Conservation (phyloP, 1,140 invertebrate species). For the Triops cancriformis region DNA sequence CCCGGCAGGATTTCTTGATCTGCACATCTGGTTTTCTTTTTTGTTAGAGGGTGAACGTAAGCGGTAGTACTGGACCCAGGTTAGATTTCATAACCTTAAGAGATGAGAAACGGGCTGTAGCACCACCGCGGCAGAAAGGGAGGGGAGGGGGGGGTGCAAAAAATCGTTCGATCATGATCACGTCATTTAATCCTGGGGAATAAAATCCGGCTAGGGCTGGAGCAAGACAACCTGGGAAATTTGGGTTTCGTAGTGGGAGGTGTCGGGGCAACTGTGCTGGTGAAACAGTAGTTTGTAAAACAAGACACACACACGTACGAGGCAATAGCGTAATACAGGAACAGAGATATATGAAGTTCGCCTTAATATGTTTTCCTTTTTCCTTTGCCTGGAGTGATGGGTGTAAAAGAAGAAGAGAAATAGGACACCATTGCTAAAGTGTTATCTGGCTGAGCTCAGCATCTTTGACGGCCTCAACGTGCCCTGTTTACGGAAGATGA, state of each 20-base stretch:
- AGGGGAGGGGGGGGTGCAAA: no score
- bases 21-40: no score
- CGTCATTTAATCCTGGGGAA: background rate
- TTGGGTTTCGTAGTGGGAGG: background rate
- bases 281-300: no score
- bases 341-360: no score
- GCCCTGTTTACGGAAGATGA: conserved; percentile 12
- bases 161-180: conserved; percentile 5
- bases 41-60: no score
- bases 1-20: background rate
- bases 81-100: background rate
- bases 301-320: no score
- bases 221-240: background rate
- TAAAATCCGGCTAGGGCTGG: background rate
- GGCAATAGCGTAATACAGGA: no score
- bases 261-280: background rate
- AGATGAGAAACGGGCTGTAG: background rate
- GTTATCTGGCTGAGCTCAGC: conserved; percentile 8
- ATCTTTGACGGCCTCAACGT: conserved; percentile 9
- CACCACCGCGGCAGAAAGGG: no score
- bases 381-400: no score
- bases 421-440: conserved; percentile 10
- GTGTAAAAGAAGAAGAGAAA: background rate
- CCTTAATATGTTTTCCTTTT: no score
- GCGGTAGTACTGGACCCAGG: background rate